Base-by-base conservation (phyloP, 1,140 invertebrate species). In the Coelopa frigida region DNA sequence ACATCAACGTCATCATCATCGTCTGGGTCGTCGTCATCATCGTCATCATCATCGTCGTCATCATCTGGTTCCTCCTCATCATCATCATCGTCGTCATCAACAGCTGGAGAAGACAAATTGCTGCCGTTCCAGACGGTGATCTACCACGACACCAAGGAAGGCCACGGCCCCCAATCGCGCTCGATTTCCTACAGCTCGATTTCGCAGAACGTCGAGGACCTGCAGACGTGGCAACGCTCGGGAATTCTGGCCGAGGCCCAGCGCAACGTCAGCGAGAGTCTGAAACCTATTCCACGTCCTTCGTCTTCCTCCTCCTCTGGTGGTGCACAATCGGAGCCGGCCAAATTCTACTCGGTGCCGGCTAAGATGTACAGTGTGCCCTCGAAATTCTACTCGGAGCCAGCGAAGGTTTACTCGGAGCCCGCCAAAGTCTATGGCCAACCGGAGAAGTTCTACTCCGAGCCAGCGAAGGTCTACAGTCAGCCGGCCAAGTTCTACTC, bases 341-440 rank as follows among this genome's bases (percentile, higher is more conserved):
- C 72, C 0, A 70, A 73, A 24, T 59, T 72, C 10, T 77, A 76
- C 27, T 70, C 70, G 1, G 72, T 78, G 36, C 60, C 70, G 2
- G 45, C 70, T 0, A 72, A 70, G 51, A 72, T 76, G 50, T 79
- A 79, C 53, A 72, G 75, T 17, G 74, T 80, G 46, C 74, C 75
- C 0, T 71, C 74, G 7, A 78, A 78, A 46, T 72, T 78, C 31
- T 84, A 82, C 52, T 75, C 76, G 8, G 73, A 81, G 54, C 79
- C 80, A 2, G 73, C 77, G 8, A 77, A 76, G 50, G 63, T 80
- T 0, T 84, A 84, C 48, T 73, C 74, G 1, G 76, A 83, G 50
- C 79, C 81, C 0, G 71, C 79, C 1, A 80, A 82, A 58, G 67
- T 82, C 33, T 82, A 82, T 50, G 73, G 77, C 18, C 75, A 80